These are phyloP conservation scores for Ashinkailepas kermadecensis DNA, from an alignment of 2,888 invertebrate species.

Conservation along the genomic window DNA sequence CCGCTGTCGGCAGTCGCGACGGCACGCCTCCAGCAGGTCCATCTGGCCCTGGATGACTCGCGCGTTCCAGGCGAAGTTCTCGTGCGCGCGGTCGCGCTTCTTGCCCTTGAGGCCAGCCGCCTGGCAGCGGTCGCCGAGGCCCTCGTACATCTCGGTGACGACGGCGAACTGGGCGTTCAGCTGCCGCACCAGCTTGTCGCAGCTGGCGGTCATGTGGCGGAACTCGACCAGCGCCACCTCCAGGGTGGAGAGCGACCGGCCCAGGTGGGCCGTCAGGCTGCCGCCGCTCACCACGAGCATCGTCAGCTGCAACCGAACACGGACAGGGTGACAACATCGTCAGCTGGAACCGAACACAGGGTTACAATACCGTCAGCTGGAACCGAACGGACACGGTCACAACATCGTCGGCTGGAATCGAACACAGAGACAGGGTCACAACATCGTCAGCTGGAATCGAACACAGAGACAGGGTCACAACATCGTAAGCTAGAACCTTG, in stretches of 20 bases:
- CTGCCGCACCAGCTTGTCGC: conserved; percentile 5
- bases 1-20: conserved; percentile 47
- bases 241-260: conserved; percentile 29
- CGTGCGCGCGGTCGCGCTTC: conserved; percentile 44
- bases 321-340: neutral
- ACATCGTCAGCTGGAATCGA: neutral
- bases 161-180: conserved; percentile 32
- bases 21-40: conserved; percentile 46
- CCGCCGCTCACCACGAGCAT: conserved; percentile 25
- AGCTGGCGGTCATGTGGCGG: conserved; percentile 33
- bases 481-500: neutral
- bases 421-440: neutral
- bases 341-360: neutral
- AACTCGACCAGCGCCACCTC: conserved; percentile 35
- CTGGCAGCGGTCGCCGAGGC: conserved; percentile 43
- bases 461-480: neutral
- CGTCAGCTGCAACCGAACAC: conserved; percentile 27
- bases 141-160: conserved; percentile 43
- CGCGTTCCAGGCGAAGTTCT: conserved; percentile 52
- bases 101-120: conserved; percentile 46
- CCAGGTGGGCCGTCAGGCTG: neutral
- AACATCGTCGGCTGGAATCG: conserved; percentile 23
- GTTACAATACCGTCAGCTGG: conserved; percentile 30
- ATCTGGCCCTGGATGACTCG: conserved; percentile 50
- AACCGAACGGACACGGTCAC: neutral